phyloP scores from a whole-genome alignment of 2,113 vertebrate species.

The Pygoscelis adeliae region DNA sequence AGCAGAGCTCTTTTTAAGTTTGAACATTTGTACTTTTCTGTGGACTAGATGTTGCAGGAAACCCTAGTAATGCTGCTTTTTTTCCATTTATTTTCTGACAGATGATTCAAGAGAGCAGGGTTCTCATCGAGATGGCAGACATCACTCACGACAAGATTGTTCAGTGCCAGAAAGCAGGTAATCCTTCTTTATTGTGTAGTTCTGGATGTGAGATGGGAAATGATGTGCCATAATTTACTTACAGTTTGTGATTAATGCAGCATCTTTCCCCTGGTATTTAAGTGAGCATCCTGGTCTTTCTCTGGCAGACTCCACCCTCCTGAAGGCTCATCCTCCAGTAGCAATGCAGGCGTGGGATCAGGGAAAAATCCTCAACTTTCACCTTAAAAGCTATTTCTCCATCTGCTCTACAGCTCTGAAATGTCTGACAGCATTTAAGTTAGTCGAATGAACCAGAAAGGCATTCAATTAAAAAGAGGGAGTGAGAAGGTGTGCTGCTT shows the following conservation, averaged over 20 bases:
- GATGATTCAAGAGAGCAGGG: conserved; percentile 93
- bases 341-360: not conserved
- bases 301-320: not conserved
- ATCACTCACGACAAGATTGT: conserved; percentile 87
- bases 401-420: not conserved
- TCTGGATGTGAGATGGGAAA: not conserved
- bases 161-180: conserved; percentile 91
- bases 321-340: not conserved
- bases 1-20: not conserved
- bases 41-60: not conserved
- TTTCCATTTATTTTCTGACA: conserved; percentile 59
- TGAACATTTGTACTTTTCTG: not conserved
- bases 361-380: not conserved
- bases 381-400: not conserved
- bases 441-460: not conserved
- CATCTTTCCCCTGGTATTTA: not conserved
- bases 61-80: not conserved
- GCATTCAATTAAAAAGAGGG: not conserved
- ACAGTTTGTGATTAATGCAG: not conserved
- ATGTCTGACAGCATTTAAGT: not conserved
- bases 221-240: not conserved
- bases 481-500: not conserved
- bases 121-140: conserved; percentile 91
- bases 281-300: not conserved
- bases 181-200: not conserved